Evolutionary conservation across 2,797 vertebrate genomes (phyloP).

Genomic region (Ara ararauna): DNA sequence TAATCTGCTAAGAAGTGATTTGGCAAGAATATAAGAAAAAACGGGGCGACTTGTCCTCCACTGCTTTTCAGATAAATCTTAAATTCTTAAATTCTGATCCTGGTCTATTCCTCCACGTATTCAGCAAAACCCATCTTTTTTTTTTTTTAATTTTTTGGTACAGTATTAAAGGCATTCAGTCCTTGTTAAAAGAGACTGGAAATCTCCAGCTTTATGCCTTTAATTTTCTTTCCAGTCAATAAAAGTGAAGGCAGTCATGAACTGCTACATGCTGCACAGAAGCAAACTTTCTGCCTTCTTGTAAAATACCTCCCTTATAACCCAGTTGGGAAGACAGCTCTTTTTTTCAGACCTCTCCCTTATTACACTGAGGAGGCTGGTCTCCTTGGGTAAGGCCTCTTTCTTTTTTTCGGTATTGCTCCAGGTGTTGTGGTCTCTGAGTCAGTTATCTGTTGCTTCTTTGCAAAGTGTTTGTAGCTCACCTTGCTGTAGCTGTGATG

Average conservation of each 20-base stretch:
- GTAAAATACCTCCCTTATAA: background rate
- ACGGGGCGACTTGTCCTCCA: background rate
- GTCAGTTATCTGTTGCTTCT: background rate
- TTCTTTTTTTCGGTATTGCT: background rate
- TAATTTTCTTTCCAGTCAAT: background rate
- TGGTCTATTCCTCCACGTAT: background rate
- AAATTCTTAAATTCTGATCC: background rate
- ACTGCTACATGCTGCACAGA: background rate
- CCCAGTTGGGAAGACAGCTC: background rate
- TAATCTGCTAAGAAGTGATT: constrained; percentile 25
- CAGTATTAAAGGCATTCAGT: background rate
- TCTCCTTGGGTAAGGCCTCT: background rate
- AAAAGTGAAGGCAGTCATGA: accelerated
- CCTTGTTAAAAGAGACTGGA: background rate
- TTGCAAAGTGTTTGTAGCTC: background rate
- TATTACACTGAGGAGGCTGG: background rate
- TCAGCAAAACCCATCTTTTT: background rate
- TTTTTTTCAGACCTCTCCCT: background rate
- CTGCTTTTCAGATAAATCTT: background rate
- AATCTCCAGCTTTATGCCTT: background rate
- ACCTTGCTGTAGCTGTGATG: background rate
- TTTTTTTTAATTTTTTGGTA: background rate
- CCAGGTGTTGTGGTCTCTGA: background rate
- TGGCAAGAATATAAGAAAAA: constrained; percentile 1
- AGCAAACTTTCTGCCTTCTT: background rate